Base-by-base conservation (phyloP, 2,797 vertebrate genomes). In the Pseudochaenichthys georgianus region DNA sequence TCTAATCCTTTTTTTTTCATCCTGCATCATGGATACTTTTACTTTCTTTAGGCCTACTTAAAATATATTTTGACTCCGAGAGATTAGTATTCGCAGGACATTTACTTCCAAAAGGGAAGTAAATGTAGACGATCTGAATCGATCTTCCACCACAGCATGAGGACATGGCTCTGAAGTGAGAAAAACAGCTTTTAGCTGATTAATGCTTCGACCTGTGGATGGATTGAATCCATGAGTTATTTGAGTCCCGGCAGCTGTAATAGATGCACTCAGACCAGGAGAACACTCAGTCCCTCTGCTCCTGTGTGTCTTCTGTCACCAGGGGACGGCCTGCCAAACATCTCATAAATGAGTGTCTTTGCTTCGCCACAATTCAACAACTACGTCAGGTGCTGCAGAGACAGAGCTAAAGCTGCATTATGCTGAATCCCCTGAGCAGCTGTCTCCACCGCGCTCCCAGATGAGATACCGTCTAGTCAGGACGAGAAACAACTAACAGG, bases 221-320 rank as follows among this genome's bases (percentile, higher is more conserved):
- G 19, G 21, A 59, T 59, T 42, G 73, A 87, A 87, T 90, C 81
- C 82, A 86, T 79, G 59, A 80, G 78, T 84, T 91, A 89, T 91
- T 90, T 86, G 67, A 47, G 72, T 77, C 66, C 64, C 85, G 84
- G 80, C 84, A 80, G 84, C 72, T 70, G 10, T 47, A 23, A 68
- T 19, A 75, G 16, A 41, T 79, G 74, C 21, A 50, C 60, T 41
- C 16, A 0, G 68, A 41, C 63, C 63, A 72, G 77, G 62, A 78
- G 77, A 64, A 78, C 73, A 59, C 65, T 61, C n/a, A 55, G 78
- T 85, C 57, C 73, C 34, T 70, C 77, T 10, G 70, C 59, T 75
- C 68, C 34, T 80, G 50, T 71, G 48, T 81, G 66, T 72, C 28
- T 63, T 48, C 70, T 78, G 64, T 81, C 80, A 62, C 23, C 47